These are phyloP conservation scores for Corythoichthys intestinalis DNA, from an alignment of 2,113 vertebrate species.

Conservation along the genomic window DNA sequence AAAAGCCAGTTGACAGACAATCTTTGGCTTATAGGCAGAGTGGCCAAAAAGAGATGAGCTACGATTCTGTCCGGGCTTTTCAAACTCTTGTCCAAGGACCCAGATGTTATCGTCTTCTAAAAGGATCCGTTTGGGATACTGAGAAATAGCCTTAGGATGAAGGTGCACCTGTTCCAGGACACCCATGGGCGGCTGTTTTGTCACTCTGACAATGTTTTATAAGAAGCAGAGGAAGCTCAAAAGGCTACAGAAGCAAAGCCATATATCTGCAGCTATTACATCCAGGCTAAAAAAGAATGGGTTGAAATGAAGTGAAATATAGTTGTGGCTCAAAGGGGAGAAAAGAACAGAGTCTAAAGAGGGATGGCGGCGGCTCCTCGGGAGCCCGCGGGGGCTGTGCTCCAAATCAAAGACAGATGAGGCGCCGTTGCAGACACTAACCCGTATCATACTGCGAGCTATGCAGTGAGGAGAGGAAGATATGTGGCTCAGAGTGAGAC, in stretches of 20 bases:
- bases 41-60: constrained; percentile 56
- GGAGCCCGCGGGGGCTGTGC: constrained; percentile 63
- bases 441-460: constrained; percentile 39
- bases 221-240: constrained; percentile 66
- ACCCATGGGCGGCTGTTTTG: constrained; percentile 68
- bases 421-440: constrained; percentile 47
- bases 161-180: constrained; percentile 57
- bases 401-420: constrained; percentile 66
- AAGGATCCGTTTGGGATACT: constrained; percentile 60
- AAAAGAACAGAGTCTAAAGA: constrained; percentile 68
- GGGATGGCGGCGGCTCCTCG: constrained; percentile 55
- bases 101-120: constrained; percentile 62
- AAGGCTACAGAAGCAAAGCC: constrained; percentile 49
- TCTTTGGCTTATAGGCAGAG: constrained; percentile 42
- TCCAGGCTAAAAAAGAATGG: constrained; percentile 51
- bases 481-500: constrained; percentile 45
- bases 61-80: constrained; percentile 44
- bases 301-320: constrained; percentile 70
- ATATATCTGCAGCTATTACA: constrained; percentile 71
- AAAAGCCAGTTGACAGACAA: constrained; percentile 59
- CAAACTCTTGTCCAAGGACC: constrained; percentile 55
- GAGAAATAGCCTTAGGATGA: constrained; percentile 56
- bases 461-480: constrained; percentile 48
- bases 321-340: constrained; percentile 49
- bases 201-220: constrained; percentile 73